A percentile compares a stretch with the other conserved stretches of the same genome.
Conservation (phyloP, 2,888 invertebrate genomes). For the Pherbina coryleti region DNA sequence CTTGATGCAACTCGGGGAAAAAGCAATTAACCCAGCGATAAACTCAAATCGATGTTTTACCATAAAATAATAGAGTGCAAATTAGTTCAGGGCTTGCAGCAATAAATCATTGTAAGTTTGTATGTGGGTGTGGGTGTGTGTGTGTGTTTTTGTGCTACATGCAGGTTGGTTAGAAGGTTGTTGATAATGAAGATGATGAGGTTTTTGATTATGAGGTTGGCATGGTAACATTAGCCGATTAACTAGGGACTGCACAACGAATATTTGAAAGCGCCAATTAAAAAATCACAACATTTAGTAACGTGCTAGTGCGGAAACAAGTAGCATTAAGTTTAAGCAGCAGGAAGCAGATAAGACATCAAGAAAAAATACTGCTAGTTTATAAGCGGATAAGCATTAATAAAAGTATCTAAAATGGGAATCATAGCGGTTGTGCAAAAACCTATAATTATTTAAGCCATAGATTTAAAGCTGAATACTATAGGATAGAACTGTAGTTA, state of each 20-base stretch:
- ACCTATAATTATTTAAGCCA: too few species aligned
- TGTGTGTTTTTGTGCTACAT: neutral
- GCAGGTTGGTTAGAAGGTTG: constrained; percentile 2
- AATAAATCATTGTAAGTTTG: constrained; percentile 43
- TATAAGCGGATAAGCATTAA: too few species aligned
- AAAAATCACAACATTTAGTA: neutral
- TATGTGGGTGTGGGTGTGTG: constrained; percentile 26
- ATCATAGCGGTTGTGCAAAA: too few species aligned
- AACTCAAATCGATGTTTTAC: constrained; percentile 47
- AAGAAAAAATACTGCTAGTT: too few species aligned
- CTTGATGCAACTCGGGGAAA: constrained; percentile 19
- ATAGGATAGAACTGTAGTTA: too few species aligned
- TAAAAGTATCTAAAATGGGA: too few species aligned
- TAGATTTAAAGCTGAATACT: too few species aligned
- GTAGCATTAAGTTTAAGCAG: too few species aligned
- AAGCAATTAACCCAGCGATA: constrained; percentile 48
- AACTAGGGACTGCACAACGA: neutral
- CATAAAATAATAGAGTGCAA: constrained; percentile 46
- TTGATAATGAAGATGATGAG: neutral
- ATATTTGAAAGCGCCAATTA: neutral
- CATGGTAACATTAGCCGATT: neutral
- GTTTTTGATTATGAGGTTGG: neutral
- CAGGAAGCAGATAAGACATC: too few species aligned
- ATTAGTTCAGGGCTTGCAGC: constrained; percentile 45
- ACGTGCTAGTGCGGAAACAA: too few species aligned